Percentiles rank a stretch among this genome's conserved stretches.
phyloP scores from a whole-genome alignment of 23 tunicate species.

The Corella eumyota region DNA sequence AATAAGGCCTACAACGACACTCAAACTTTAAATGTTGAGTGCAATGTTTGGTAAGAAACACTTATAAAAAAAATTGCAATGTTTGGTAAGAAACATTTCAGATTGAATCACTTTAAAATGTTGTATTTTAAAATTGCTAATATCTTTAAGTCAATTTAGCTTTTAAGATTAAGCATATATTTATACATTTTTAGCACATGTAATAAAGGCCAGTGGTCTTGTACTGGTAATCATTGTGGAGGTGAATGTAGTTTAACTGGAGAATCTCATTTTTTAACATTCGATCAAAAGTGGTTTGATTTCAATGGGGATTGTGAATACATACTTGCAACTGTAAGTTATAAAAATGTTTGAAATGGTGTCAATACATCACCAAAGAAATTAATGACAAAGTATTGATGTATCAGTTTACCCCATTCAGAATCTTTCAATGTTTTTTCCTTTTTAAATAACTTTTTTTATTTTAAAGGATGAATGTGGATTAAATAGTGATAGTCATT shows the following conservation, averaged over 20 bases:
- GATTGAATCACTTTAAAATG: too few relatives aligned
- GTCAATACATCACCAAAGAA: too few relatives aligned
- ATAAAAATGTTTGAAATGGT: too few relatives aligned
- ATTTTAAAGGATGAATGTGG: conserved; percentile 70
- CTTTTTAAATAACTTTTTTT: too few relatives aligned
- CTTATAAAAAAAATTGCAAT: neutral
- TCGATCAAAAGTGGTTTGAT: conserved; percentile 43
- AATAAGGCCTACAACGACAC: conserved; percentile 19
- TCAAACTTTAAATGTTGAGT: conserved; percentile 14
- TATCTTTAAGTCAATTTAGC: neutral
- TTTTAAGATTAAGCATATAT: neutral
- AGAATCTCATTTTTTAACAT: conserved; percentile 22
- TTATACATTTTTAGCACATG: conserved; percentile 19
- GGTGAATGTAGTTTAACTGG: conserved; percentile 45
- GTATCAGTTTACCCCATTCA: too few relatives aligned
- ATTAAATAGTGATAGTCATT: conserved; percentile 6
- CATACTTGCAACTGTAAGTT: conserved; percentile 24
- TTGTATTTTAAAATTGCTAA: neutral
- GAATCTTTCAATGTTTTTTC: too few relatives aligned
- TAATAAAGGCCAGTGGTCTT: conserved; percentile 26
- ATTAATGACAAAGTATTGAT: too few relatives aligned
- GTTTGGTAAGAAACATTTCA: too few relatives aligned
- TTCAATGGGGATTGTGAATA: conserved; percentile 55
- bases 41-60: conserved; percentile 36
- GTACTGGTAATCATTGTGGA: conserved; percentile 26